Evolutionary conservation across 2,888 invertebrate species (phyloP).

Genomic region (Hanleya hanleyi): DNA sequence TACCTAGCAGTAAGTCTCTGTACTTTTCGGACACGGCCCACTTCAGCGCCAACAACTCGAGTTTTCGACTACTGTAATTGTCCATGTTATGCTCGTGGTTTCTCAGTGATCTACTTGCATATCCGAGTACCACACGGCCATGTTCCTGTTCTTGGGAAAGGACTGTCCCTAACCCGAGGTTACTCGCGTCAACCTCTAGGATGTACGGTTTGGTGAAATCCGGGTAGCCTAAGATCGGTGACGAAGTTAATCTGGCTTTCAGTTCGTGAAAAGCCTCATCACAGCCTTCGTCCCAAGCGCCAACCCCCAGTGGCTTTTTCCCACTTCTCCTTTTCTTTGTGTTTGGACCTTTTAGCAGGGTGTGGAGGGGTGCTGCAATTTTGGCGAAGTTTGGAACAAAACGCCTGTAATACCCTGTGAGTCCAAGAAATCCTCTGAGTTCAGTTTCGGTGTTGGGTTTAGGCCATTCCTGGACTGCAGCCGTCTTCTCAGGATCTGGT

Average conservation of each 20-base stretch:
- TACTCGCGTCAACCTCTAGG: slow-evolving; percentile 39
- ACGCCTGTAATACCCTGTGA: too few species aligned
- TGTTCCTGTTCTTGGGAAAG: slow-evolving; percentile 38
- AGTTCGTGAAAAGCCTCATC: slow-evolving; percentile 30
- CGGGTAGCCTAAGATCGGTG: slow-evolving; percentile 40
- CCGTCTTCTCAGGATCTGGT: slow-evolving; percentile 15
- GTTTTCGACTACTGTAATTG: slow-evolving; percentile 40
- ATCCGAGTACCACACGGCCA: slow-evolving; percentile 26
- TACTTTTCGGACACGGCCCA: slow-evolving; percentile 43
- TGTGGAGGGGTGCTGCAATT: slow-evolving; percentile 24
- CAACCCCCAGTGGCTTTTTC: background rate
- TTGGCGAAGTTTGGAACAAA: slow-evolving; percentile 33
- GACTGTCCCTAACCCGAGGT: slow-evolving; percentile 36
- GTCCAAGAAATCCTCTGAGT: slow-evolving; percentile 31
- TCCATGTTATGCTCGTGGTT: slow-evolving; percentile 31
- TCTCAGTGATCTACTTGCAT: slow-evolving; percentile 38
- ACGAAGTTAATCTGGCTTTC: slow-evolving; percentile 26
- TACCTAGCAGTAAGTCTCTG: slow-evolving; percentile 30
- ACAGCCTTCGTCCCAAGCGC: slow-evolving; percentile 21
- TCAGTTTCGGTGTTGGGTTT: slow-evolving; percentile 17
- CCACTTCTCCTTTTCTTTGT: slow-evolving; percentile 12
- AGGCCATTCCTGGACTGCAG: slow-evolving; percentile 15
- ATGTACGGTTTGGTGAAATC: slow-evolving; percentile 37
- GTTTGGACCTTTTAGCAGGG: slow-evolving; percentile 6
- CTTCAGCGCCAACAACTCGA: slow-evolving; percentile 40